Conservation (phyloP, 2,113 vertebrate species). For the Nothoprocta perdicaria region DNA sequence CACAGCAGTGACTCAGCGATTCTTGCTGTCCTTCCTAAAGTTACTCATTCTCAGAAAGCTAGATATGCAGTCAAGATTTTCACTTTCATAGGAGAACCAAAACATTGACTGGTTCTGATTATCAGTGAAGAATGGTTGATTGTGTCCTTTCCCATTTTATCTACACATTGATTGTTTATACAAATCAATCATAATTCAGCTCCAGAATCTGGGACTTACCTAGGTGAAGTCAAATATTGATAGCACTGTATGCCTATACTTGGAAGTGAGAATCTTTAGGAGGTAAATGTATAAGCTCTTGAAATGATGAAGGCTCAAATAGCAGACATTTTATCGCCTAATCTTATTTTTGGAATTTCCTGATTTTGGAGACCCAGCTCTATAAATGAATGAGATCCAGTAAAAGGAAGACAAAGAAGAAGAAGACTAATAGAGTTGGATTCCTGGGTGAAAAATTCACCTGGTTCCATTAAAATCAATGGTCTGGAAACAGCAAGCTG, state of each 20-base stretch:
- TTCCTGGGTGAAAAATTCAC: background rate
- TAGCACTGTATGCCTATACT: background rate
- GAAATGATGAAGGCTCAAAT: background rate
- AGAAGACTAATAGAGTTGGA: background rate
- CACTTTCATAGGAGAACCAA: background rate
- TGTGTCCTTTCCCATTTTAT: background rate
- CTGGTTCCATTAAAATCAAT: constrained; percentile 20
- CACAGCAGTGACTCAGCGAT: no score
- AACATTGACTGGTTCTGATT: background rate
- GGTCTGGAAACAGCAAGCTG: background rate
- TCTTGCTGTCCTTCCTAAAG: background rate
- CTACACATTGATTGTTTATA: background rate
- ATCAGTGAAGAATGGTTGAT: background rate
- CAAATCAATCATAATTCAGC: background rate
- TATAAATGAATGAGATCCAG: background rate
- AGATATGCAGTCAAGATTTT: background rate
- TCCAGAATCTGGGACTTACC: background rate
- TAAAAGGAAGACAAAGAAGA: background rate
- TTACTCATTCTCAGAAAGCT: background rate
- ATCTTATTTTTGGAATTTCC: background rate
- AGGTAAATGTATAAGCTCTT: background rate
- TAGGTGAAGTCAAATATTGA: background rate
- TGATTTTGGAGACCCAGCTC: background rate
- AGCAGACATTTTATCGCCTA: background rate
- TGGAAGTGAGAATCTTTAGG: background rate